These are phyloP conservation scores for Nephrocerus scutellatus DNA, from an alignment of 2,888 invertebrate genomes.

Conservation along the genomic window DNA sequence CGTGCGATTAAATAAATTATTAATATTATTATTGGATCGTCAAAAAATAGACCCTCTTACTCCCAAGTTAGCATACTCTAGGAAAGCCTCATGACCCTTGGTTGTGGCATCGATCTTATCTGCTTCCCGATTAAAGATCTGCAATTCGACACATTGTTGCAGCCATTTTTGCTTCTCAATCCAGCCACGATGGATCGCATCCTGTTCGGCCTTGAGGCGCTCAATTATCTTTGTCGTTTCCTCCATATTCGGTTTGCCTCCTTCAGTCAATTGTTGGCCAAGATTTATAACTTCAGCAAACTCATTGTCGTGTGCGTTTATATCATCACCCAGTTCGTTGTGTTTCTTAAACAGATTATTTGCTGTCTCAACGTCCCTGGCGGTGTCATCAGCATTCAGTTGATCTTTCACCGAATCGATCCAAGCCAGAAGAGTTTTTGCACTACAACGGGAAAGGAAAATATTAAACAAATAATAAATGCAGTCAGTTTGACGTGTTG, in stretches of 20 bases:
- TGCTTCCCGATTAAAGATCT: constrained; percentile 90
- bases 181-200: constrained; percentile 74
- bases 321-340: constrained; percentile 83
- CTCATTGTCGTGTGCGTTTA: constrained; percentile 82
- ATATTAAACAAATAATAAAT: too few species aligned
- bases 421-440: constrained; percentile 76
- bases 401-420: constrained; percentile 71
- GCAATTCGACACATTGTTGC: constrained; percentile 80
- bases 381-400: constrained; percentile 69
- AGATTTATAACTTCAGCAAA: constrained; percentile 75
- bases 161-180: constrained; percentile 76
- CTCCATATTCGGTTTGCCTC: constrained; percentile 65
- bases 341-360: constrained; percentile 85
- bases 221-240: constrained; percentile 73
- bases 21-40: not conserved
- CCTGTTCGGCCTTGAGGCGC: constrained; percentile 66
- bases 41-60: constrained; percentile 50
- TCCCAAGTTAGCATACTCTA: constrained; percentile 82
- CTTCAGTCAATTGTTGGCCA: constrained; percentile 65
- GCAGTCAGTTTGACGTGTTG: too few species aligned
- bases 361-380: constrained; percentile 87
- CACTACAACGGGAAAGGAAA: constrained; percentile 51
- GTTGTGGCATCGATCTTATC: constrained; percentile 95
- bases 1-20: constrained; percentile 4
- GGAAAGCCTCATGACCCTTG: constrained; percentile 86